Conservation (phyloP, 1,140 invertebrate species). For the Leptonema lineaticorne region DNA sequence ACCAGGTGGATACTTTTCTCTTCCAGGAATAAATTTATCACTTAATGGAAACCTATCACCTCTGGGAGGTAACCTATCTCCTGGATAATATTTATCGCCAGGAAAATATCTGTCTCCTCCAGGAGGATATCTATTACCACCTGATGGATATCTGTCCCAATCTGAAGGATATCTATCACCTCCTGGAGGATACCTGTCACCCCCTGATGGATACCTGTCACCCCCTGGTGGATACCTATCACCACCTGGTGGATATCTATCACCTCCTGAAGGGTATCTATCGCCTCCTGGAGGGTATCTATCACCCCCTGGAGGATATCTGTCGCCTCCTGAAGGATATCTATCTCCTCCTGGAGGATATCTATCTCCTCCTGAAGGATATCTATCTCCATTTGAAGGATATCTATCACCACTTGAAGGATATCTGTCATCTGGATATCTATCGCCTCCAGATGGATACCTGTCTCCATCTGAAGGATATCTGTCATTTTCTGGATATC, state of each 20-base stretch:
- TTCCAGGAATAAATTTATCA: slow-evolving; percentile 48
- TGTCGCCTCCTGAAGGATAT: slow-evolving; percentile 49
- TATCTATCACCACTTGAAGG: slow-evolving; percentile 47
- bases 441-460: slow-evolving; percentile 41
- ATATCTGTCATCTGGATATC: slow-evolving; percentile 47
- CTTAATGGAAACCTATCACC: slow-evolving; percentile 46
- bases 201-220: slow-evolving; percentile 44
- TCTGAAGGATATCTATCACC: slow-evolving; percentile 45
- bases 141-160: slow-evolving; percentile 39
- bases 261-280: slow-evolving; percentile 50
- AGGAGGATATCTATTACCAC: slow-evolving; percentile 45
- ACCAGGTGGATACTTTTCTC: slow-evolving; percentile 44
- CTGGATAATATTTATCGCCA: slow-evolving; percentile 44
- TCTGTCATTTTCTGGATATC: slow-evolving; percentile 43
- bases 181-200: slow-evolving; percentile 39
- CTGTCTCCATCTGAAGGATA: slow-evolving; percentile 41
- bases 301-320: slow-evolving; percentile 51
- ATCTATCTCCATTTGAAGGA: slow-evolving; percentile 48
- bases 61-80: slow-evolving; percentile 52
- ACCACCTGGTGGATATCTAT: slow-evolving; percentile 48
- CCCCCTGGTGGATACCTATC: slow-evolving; percentile 39
- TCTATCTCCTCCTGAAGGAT: slow-evolving; percentile 45
- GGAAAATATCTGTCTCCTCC: slow-evolving; percentile 45
- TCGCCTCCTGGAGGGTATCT: slow-evolving; percentile 46
- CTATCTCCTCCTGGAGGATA: slow-evolving; percentile 47